Conservation (phyloP, 2,888 invertebrate species). For the Idaea biselata region DNA sequence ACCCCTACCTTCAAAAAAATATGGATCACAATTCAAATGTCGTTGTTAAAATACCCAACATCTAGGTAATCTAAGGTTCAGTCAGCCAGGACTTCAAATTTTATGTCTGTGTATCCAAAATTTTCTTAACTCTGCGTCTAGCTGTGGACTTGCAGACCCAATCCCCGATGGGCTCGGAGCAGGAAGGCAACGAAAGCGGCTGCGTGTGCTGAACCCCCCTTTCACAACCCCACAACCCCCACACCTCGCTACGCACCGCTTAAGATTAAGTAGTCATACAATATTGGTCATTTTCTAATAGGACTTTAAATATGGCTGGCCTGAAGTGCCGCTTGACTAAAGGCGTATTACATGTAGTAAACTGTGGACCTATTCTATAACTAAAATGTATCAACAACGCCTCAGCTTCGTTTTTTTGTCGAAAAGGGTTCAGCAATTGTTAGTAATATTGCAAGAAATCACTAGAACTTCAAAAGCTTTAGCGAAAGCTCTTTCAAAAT, state of each 20-base stretch:
- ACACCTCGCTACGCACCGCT: conserved; percentile 37
- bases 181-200: conserved; percentile 89
- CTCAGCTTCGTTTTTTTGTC: too few species aligned
- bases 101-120: conserved; percentile 6
- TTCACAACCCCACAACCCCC: conserved; percentile 24
- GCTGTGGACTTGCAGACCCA: conserved; percentile 92
- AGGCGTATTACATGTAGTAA: too few species aligned
- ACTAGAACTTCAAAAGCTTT: too few species aligned
- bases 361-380: too few species aligned
- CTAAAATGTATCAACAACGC: too few species aligned
- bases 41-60: too few species aligned
- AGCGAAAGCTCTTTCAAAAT: too few species aligned
- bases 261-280: conserved; percentile 10
- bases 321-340: background rate
- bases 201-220: conserved; percentile 86
- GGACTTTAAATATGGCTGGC: background rate
- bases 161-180: conserved; percentile 88
- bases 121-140: conserved; percentile 63
- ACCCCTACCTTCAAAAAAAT: too few species aligned
- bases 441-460: too few species aligned
- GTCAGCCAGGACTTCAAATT: background rate
- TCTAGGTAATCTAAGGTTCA: too few species aligned
- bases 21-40: too few species aligned
- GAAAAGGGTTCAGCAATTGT: too few species aligned
- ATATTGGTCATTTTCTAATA: background rate